phyloP scores from a whole-genome alignment of 2,888 invertebrate genomes.

The Thereva nobilitata region DNA sequence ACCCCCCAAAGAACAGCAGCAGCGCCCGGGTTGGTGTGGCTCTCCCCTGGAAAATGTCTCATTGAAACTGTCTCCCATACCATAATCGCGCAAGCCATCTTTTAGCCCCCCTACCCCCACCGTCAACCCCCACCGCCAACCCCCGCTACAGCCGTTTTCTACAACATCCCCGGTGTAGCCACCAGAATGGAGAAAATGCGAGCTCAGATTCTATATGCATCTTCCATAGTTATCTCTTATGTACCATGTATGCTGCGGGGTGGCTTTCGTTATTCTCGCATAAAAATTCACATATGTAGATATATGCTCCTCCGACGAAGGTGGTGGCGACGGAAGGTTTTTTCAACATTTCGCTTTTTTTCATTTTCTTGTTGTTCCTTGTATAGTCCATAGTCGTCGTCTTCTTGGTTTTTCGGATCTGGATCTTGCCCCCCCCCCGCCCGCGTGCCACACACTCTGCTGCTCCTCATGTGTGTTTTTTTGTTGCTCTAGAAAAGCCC shows the following conservation, averaged over 20 bases:
- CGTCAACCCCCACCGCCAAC: not conserved
- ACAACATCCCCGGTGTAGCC: not conserved
- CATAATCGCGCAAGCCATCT: not conserved
- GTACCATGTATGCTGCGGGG: conserved; percentile 18
- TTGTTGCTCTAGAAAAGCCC: no score
- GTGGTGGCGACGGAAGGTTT: conserved; percentile 7
- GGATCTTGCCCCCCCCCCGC: not conserved
- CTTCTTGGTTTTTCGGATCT: conserved; percentile 12
- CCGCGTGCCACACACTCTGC: no score
- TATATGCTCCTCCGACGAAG: conserved; percentile 2
- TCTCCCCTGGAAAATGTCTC: conserved; percentile 4
- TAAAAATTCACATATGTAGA: conserved; percentile 7
- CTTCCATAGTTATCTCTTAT: conserved; percentile 22
- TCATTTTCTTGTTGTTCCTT: conserved; percentile 7
- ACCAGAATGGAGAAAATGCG: not conserved
- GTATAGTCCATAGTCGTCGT: not conserved
- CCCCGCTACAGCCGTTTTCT: not conserved
- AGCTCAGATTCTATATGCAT: conserved; percentile 20
- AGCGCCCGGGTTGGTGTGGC: not conserved
- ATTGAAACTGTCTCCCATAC: not conserved
- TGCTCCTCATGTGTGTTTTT: not conserved
- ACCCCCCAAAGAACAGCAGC: not conserved
- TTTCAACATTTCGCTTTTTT: not conserved
- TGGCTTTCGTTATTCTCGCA: not conserved
- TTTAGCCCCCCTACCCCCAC: no score